These are phyloP conservation scores for Pardosa pseudoannulata DNA, from an alignment of 2,888 invertebrate species.

Conservation along the genomic window DNA sequence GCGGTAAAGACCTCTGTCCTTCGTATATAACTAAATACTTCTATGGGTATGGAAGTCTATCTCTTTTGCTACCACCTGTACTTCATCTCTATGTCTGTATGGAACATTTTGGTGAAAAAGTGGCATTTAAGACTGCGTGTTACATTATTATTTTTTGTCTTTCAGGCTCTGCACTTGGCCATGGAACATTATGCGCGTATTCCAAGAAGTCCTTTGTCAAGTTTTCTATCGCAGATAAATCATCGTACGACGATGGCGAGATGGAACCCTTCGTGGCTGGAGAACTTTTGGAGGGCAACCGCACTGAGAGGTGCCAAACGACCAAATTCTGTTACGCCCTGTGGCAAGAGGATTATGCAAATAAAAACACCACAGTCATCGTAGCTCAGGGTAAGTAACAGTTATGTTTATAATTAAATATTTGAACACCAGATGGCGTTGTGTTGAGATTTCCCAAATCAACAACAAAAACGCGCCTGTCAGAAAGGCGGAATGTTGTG, in stretches of 20 bases:
- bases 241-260: conserved; percentile 43
- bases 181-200: conserved; percentile 52
- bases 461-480: too few relatives aligned
- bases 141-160: neutral
- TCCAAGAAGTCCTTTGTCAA: conserved; percentile 46
- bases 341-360: conserved; percentile 83
- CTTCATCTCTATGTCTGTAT: too few relatives aligned
- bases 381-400: conserved; percentile 86
- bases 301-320: conserved; percentile 75
- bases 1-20: too few relatives aligned
- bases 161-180: conserved; percentile 11
- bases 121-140: too few relatives aligned
- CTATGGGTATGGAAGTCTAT: too few relatives aligned
- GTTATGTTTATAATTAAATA: too few relatives aligned
- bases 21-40: too few relatives aligned
- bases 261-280: conserved; percentile 31
- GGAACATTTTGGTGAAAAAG: too few relatives aligned
- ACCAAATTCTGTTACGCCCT: conserved; percentile 85
- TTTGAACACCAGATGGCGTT: too few relatives aligned
- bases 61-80: too few relatives aligned
- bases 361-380: conserved; percentile 80
- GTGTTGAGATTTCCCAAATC: too few relatives aligned
- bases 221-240: conserved; percentile 29
- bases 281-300: conserved; percentile 65
- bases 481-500: too few relatives aligned